phyloP scores from a whole-genome alignment of 2,113 vertebrate species.

The Rhinolophus sinicus region DNA sequence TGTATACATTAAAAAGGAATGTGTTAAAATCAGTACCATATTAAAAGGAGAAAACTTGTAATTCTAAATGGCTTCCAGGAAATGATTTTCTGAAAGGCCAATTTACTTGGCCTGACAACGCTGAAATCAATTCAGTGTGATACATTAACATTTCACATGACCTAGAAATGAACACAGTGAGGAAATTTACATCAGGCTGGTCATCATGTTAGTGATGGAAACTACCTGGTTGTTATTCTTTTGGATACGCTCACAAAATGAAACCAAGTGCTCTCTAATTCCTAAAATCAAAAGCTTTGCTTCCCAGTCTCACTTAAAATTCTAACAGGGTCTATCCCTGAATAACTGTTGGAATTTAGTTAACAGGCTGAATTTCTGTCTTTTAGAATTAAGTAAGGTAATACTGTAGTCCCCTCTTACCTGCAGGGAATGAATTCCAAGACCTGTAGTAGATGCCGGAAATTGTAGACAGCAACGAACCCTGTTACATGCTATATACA shows the following conservation, averaged over 20 bases:
- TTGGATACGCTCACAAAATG: background rate
- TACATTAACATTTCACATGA: background rate
- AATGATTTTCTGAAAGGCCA: background rate
- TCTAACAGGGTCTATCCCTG: background rate
- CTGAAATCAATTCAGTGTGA: background rate
- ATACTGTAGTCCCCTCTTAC: background rate
- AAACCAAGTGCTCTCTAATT: background rate
- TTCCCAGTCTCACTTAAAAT: conserved; percentile 14
- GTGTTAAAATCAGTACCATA: background rate
- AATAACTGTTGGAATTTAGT: background rate
- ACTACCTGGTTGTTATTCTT: conserved; percentile 1
- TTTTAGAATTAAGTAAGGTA: conserved; percentile 29
- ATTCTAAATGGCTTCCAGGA: background rate
- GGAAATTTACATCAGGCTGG: background rate
- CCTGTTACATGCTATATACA: too few relatives aligned
- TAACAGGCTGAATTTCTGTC: background rate
- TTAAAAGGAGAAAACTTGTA: background rate
- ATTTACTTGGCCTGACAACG: background rate
- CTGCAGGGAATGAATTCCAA: background rate
- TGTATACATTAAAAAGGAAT: background rate
- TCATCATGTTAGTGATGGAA: background rate
- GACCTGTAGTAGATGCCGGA: background rate
- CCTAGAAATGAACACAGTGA: background rate
- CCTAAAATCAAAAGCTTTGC: conserved; percentile 10
- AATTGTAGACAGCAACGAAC: background rate